A percentile compares a stretch with the other conserved stretches of the same genome.
phyloP scores from a whole-genome alignment of 30 jellyfish, hydroid and myxozoan genomes.

The Pseudorhiza aurosa region DNA sequence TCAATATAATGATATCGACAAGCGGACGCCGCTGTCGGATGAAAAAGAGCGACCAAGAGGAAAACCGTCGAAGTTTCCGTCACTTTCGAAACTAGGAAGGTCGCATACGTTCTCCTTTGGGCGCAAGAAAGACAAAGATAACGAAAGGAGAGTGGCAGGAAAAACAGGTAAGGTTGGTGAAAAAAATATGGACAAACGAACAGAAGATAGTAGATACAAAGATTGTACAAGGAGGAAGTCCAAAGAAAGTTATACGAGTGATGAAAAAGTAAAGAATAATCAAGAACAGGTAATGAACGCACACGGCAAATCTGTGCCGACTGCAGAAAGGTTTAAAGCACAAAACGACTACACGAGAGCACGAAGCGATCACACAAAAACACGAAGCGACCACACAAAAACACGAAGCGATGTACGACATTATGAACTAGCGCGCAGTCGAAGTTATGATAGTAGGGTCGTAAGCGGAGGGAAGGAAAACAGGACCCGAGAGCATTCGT shows the following conservation, averaged over 20 bases:
- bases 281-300: not conserved
- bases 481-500: not conserved
- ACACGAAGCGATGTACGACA: slow-evolving; percentile 1
- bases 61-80: slow-evolving; percentile 39
- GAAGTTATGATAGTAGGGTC: slow-evolving; percentile 12
- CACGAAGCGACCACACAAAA: not conserved
- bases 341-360: not conserved
- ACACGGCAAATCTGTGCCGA: not conserved
- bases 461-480: slow-evolving; percentile 27
- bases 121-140: slow-evolving; percentile 46
- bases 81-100: slow-evolving; percentile 49
- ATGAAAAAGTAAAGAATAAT: not conserved
- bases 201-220: not conserved
- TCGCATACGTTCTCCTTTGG: slow-evolving; percentile 55
- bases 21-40: not conserved
- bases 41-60: slow-evolving; percentile 6
- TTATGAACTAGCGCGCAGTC: slow-evolving; percentile 25
- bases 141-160: slow-evolving; percentile 18
- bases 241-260: not conserved
- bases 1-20: slow-evolving; percentile 2
- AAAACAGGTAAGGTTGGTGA: not conserved
- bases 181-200: not conserved
- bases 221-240: not conserved
- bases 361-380: not conserved
- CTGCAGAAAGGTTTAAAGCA: not conserved